Evolutionary conservation across 2,797 vertebrate genomes (phyloP).

Genomic region (Mormyrops attenuatus): DNA sequence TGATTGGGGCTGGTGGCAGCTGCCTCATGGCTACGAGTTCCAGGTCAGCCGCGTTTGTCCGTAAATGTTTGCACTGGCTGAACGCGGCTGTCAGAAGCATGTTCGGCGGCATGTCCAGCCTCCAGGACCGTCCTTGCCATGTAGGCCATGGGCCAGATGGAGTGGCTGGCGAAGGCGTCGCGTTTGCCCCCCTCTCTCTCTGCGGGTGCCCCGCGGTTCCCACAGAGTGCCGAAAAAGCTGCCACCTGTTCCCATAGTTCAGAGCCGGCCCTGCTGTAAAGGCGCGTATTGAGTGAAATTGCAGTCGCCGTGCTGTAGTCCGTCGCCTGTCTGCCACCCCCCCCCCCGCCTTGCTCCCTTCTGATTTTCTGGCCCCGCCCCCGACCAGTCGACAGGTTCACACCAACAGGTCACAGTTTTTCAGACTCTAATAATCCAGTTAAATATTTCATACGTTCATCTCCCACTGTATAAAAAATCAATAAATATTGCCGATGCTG

Average conservation of each 20-base stretch:
- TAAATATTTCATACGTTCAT: background rate
- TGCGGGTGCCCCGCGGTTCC: constrained; percentile 34
- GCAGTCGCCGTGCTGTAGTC: constrained; percentile 38
- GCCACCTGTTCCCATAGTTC: constrained; percentile 50
- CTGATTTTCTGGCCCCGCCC: background rate
- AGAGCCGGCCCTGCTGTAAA: constrained; percentile 48
- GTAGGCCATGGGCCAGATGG: background rate
- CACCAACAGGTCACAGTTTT: background rate
- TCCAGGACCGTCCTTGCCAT: background rate
- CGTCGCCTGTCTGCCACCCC: constrained; percentile 44
- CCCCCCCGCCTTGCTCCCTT: background rate
- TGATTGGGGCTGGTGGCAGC: background rate
- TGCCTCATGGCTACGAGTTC: background rate
- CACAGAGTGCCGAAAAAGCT: constrained; percentile 31
- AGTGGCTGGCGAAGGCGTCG: background rate
- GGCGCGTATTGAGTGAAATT: constrained; percentile 47
- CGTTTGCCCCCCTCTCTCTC: constrained; percentile 11
- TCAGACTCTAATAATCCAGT: background rate
- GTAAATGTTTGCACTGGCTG: background rate
- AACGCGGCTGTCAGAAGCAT: background rate
- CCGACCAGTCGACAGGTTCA: background rate
- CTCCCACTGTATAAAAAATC: background rate
- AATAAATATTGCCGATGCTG: background rate
- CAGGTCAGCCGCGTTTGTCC: background rate
- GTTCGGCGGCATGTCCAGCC: background rate